These are phyloP conservation scores for Phyllostomus hastatus DNA, from an alignment of 2,113 vertebrate species.

Conservation along the genomic window DNA sequence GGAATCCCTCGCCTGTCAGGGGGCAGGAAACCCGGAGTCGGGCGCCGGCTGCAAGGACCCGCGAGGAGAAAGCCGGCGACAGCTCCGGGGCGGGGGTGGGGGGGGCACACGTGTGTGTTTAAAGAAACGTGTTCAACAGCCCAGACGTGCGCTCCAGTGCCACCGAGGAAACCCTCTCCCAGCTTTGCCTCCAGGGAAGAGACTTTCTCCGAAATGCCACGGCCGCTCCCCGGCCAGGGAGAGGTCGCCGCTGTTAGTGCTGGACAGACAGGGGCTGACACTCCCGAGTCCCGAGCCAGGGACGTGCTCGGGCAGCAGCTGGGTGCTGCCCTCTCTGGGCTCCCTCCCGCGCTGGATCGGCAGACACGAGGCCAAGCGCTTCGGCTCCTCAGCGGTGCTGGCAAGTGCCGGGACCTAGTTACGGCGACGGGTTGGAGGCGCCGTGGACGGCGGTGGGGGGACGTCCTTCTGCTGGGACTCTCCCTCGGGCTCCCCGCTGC, in stretches of 20 bases:
- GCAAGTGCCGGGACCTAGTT: background rate
- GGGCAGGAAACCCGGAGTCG: accelerated
- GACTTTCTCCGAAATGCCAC: background rate
- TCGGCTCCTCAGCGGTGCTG: background rate
- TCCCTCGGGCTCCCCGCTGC: background rate
- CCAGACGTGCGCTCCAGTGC: background rate
- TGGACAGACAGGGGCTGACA: background rate
- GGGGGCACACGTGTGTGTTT: background rate
- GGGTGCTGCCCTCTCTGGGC: background rate
- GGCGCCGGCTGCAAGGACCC: accelerated
- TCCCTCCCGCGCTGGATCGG: background rate
- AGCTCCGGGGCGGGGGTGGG: accelerated
- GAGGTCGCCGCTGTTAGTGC: background rate
- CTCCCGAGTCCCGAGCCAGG: background rate
- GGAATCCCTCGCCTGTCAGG: accelerated
- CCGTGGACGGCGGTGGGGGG: too few relatives aligned
- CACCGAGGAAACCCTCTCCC: background rate
- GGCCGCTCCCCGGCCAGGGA: background rate
- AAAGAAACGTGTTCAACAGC: background rate
- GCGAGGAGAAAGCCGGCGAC: accelerated
- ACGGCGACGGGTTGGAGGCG: background rate
- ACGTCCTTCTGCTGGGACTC: background rate
- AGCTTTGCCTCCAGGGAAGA: background rate
- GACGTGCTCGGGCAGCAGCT: background rate
- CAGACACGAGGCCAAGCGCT: background rate